Evolutionary conservation across 2,113 vertebrate genomes (phyloP).

Genomic region (Cranoglanis bouderius): DNA sequence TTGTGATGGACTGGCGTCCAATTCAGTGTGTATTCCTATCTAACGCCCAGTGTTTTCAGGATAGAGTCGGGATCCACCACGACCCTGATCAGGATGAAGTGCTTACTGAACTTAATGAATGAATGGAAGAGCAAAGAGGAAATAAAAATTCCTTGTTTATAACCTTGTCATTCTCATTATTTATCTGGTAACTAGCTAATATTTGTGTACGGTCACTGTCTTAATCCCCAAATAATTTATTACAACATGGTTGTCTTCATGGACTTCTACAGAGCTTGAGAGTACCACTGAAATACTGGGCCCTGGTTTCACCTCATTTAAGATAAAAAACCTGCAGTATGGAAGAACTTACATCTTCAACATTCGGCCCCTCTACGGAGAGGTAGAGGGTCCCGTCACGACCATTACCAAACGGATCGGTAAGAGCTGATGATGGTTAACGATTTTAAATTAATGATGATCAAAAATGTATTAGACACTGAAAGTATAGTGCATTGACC

Average conservation of each 20-base stretch:
- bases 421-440: conserved; percentile 57
- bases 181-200: not conserved
- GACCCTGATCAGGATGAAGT: not conserved
- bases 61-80: not conserved
- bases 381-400: conserved; percentile 73
- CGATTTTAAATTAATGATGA: no score
- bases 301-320: conserved; percentile 66
- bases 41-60: not conserved
- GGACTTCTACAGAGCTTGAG: conserved; percentile 69
- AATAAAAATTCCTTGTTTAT: not conserved
- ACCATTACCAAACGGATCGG: conserved; percentile 73
- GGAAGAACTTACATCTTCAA: conserved; percentile 78
- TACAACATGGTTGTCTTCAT: not conserved
- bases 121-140: not conserved
- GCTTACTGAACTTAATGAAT: not conserved
- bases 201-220: not conserved
- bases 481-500: not conserved
- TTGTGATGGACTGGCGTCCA: not conserved
- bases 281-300: conserved; percentile 71
- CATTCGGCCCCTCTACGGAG: conserved; percentile 80
- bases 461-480: not conserved
- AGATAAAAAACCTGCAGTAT: conserved; percentile 71
- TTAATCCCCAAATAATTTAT: no score
- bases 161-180: not conserved
- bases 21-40: not conserved